Percentiles rank a stretch among this genome's conserved stretches.
These are phyloP conservation scores for Alfaro cultratus DNA, from an alignment of 2,797 vertebrate genomes.

Conservation along the genomic window DNA sequence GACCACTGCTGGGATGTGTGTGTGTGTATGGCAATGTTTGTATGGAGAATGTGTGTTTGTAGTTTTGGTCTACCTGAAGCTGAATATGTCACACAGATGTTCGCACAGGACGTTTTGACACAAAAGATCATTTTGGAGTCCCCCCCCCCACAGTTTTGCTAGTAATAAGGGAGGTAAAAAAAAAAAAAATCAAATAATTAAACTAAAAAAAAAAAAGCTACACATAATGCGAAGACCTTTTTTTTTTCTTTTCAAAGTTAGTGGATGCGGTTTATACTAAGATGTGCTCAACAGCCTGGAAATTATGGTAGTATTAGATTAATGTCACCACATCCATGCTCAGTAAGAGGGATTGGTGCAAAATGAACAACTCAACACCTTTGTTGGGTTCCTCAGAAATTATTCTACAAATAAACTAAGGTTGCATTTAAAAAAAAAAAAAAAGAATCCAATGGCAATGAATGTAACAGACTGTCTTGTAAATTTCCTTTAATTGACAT, in stretches of 20 bases:
- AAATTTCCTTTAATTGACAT: neutral
- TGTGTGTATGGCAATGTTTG: conserved; percentile 27
- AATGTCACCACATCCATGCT: neutral
- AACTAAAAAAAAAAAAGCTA: too few species aligned
- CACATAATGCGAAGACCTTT: too few species aligned
- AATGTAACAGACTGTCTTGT: neutral
- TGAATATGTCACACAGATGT: neutral
- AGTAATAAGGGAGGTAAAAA: too few species aligned
- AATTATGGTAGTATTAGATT: neutral
- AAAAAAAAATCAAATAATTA: too few species aligned
- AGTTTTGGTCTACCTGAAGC: neutral
- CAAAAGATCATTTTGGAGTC: too few species aligned
- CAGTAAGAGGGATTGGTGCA: neutral
- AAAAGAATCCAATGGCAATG: neutral
- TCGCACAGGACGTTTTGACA: too few species aligned
- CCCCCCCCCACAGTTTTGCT: too few species aligned
- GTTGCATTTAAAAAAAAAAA: neutral
- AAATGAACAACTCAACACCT: neutral
- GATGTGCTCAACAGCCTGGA: too few species aligned
- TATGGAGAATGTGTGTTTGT: conserved; percentile 11
- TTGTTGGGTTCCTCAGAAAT: neutral
- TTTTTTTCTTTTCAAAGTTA: too few species aligned
- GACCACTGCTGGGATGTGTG: conserved; percentile 47
- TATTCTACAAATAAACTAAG: neutral
- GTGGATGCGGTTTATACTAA: too few species aligned